Conservation (phyloP, 2,797 vertebrate genomes). For the Chelon labrosus region DNA sequence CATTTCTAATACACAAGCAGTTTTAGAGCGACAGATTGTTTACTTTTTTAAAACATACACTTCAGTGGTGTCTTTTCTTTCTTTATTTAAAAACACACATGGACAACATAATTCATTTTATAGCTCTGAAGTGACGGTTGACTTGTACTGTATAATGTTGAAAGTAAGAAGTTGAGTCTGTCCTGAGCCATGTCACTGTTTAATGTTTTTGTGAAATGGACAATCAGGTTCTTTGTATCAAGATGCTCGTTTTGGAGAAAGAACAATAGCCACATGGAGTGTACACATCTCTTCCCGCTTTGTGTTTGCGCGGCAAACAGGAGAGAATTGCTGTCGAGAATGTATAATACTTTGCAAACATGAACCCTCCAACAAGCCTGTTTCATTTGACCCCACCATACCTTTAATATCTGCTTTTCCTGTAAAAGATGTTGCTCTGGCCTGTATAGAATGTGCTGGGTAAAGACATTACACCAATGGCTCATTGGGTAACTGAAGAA, state of each 20-base stretch:
- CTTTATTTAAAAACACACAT: slow-evolving; percentile 4
- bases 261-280: slow-evolving; percentile 3
- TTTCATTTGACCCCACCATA: slow-evolving; percentile 14
- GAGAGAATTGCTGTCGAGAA: not conserved
- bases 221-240: slow-evolving; percentile 59
- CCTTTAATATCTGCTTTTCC: slow-evolving; percentile 15
- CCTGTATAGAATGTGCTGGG: slow-evolving; percentile 7
- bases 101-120: not conserved
- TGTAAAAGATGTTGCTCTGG: slow-evolving; percentile 10
- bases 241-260: slow-evolving; percentile 18
- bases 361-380: slow-evolving; percentile 18
- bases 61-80: not conserved
- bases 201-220: slow-evolving; percentile 47
- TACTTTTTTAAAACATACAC: slow-evolving; percentile 23
- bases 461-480: slow-evolving; percentile 24
- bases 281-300: slow-evolving; percentile 10
- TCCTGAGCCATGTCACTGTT: slow-evolving; percentile 8
- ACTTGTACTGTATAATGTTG: slow-evolving; percentile 11
- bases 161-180: slow-evolving; percentile 9
- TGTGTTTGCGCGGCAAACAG: slow-evolving; percentile 13
- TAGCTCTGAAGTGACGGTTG: not conserved
- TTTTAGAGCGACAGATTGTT: slow-evolving; percentile 15
- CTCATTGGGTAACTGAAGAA: slow-evolving; percentile 38
- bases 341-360: not conserved
- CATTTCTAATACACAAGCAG: slow-evolving; percentile 16